Conservation (phyloP, 2,888 invertebrate species). For the Gari tellinella region DNA sequence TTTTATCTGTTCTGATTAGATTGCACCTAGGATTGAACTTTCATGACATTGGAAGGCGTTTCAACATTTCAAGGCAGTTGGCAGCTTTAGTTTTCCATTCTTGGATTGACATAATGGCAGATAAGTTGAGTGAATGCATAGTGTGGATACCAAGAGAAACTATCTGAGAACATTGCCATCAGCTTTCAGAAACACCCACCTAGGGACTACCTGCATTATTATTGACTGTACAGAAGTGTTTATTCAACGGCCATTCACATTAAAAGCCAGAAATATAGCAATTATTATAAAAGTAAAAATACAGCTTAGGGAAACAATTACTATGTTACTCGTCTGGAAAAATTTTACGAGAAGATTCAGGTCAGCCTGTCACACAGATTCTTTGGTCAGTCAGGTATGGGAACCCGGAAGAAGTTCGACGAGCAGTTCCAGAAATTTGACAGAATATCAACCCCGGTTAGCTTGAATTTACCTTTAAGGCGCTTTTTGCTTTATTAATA, state of each 20-base stretch:
- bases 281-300: slow-evolving; percentile 18
- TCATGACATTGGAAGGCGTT: slow-evolving; percentile 30
- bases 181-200: slow-evolving; percentile 14
- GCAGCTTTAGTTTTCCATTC: slow-evolving; percentile 23
- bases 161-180: slow-evolving; percentile 27
- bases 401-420: too few relatives aligned
- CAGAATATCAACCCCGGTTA: too few relatives aligned
- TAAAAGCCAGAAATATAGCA: slow-evolving; percentile 20
- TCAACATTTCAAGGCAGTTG: slow-evolving; percentile 19
- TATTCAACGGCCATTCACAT: slow-evolving; percentile 24
- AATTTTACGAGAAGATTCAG: too few relatives aligned
- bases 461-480: too few relatives aligned
- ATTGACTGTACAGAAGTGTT: slow-evolving; percentile 37
- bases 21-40: slow-evolving; percentile 26
- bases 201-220: slow-evolving; percentile 34
- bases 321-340: too few relatives aligned
- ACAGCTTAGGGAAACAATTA: too few relatives aligned
- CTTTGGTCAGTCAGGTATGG: too few relatives aligned
- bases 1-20: slow-evolving; percentile 28
- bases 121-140: slow-evolving; percentile 21
- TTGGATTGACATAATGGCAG: slow-evolving; percentile 35
- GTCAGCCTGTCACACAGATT: too few relatives aligned
- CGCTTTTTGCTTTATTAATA: too few relatives aligned
- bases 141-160: slow-evolving; percentile 22
- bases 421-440: too few relatives aligned